These are phyloP conservation scores for Cathartes aura DNA, from an alignment of 2,113 vertebrate species.

Conservation along the genomic window DNA sequence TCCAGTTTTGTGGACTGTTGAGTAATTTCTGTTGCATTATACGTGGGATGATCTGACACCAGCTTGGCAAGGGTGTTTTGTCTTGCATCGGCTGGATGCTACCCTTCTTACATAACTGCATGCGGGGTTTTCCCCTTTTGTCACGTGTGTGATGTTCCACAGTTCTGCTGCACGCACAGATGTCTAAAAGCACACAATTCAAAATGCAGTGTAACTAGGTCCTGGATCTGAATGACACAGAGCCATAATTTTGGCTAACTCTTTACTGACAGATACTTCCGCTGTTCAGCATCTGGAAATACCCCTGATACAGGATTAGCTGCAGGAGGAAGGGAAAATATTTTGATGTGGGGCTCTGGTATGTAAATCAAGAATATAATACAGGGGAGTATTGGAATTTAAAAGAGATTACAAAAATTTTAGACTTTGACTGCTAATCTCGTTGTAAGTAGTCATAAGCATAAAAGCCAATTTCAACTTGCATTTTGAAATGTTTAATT, in stretches of 20 bases:
- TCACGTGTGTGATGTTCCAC: background rate
- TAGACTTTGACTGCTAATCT: background rate
- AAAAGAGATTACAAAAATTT: background rate
- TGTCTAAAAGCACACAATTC: background rate
- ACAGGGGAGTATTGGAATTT: background rate
- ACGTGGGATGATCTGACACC: background rate
- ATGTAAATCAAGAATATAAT: background rate
- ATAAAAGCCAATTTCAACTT: background rate
- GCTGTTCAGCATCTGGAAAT: background rate
- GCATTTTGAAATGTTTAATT: background rate
- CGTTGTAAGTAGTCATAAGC: background rate
- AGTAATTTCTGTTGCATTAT: background rate
- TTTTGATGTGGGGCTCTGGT: background rate
- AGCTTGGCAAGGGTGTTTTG: background rate
- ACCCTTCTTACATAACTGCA: background rate
- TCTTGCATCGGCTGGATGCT: background rate
- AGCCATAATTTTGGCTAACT: background rate
- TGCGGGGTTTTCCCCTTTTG: fast-evolving
- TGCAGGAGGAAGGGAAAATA: background rate
- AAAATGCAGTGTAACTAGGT: background rate
- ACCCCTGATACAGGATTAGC: background rate
- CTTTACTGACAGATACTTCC: background rate
- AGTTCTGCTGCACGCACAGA: background rate
- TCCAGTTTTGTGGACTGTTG: background rate
- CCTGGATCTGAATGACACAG: background rate